A percentile compares a stretch with the other conserved stretches of the same genome.
These are phyloP conservation scores for Montipora efflorescens DNA, from an alignment of 64 coral and sea anemone species.

Conservation along the genomic window DNA sequence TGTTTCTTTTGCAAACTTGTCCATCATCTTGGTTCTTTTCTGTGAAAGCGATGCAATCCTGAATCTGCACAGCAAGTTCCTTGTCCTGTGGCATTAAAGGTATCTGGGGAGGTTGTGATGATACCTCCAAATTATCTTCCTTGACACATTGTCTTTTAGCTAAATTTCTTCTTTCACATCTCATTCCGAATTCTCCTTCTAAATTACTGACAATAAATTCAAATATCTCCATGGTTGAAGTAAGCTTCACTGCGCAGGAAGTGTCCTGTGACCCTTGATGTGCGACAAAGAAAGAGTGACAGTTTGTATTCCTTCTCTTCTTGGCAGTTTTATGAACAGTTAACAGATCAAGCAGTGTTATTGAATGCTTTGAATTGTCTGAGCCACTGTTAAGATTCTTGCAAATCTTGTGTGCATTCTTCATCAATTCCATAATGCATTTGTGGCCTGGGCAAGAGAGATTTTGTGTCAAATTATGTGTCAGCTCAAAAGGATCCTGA, in stretches of 20 bases:
- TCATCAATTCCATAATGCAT: slow-evolving; percentile 78
- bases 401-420: slow-evolving; percentile 55
- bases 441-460: slow-evolving; percentile 52
- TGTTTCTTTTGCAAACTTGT: background rate
- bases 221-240: background rate
- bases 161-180: slow-evolving; percentile 5
- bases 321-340: slow-evolving; percentile 30
- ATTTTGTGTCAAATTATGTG: slow-evolving; percentile 90
- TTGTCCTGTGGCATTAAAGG: background rate
- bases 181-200: slow-evolving; percentile 35
- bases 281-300: slow-evolving; percentile 25
- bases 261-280: background rate
- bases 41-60: background rate
- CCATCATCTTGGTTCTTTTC: background rate
- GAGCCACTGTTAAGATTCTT: background rate
- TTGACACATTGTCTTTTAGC: background rate
- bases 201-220: background rate
- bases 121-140: background rate
- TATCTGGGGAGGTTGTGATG: background rate
- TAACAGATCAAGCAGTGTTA: background rate
- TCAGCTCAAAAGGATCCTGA: slow-evolving; percentile 97
- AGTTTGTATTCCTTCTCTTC: slow-evolving; percentile 7
- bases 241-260: background rate
- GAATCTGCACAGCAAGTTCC: background rate
- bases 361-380: background rate